These are phyloP conservation scores for Rotaria socialis DNA, from an alignment of 2,888 invertebrate genomes.

Conservation along the genomic window DNA sequence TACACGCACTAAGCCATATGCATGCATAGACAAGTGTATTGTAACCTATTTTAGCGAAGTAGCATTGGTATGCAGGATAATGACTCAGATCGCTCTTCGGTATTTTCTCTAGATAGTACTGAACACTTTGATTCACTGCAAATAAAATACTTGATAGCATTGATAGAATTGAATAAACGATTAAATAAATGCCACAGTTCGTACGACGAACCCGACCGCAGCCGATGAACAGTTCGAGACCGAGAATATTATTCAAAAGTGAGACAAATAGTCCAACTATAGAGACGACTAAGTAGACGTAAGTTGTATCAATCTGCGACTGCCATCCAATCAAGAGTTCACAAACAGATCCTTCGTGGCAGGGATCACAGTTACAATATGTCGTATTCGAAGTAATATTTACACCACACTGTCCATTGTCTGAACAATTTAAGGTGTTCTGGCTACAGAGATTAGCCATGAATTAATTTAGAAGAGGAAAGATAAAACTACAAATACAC, in stretches of 20 bases:
- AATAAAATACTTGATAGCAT: background rate
- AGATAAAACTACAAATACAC: too few species aligned
- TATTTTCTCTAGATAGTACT: background rate
- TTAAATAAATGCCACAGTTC: slow-evolving; percentile 4
- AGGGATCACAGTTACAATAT: background rate
- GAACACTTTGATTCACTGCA: background rate
- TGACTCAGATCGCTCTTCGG: background rate
- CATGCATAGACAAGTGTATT: background rate
- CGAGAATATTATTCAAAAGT: background rate
- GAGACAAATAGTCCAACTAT: background rate
- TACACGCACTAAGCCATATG: background rate
- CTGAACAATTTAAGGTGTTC: background rate
- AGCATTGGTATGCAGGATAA: background rate
- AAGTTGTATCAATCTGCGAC: background rate
- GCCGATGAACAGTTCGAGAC: background rate
- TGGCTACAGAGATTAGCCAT: too few species aligned
- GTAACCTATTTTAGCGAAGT: background rate
- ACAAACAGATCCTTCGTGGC: background rate
- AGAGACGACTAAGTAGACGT: background rate
- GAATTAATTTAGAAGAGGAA: too few species aligned
- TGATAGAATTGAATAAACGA: background rate
- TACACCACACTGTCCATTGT: background rate
- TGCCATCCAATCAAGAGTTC: background rate
- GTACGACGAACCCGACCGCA: background rate
- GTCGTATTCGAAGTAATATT: background rate